Base-by-base conservation (phyloP, 2,113 vertebrate species). In the Pycnonotus jocosus region DNA sequence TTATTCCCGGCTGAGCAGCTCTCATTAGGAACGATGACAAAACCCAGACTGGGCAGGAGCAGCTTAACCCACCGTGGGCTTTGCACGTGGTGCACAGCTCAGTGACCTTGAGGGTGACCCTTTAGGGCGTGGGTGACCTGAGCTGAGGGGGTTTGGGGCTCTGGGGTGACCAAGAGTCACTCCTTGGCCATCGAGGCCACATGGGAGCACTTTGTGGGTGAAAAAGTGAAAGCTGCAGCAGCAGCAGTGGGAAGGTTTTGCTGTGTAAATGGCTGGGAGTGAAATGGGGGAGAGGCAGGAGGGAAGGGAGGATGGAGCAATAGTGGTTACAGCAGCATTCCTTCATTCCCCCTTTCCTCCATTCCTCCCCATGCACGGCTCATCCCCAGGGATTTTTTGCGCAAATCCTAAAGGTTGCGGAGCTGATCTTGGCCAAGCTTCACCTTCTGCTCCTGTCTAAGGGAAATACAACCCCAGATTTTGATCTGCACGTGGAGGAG, bases 101-200 rank as follows among this genome's bases (percentile, higher is more conserved):
- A 0, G 16, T 56, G 92, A 91, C 70, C 62, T 76, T 71, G 88
- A 21, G 50, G n/a, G 4, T 27, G 78, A 60, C 24, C 20, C 61
- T 30, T 35, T 21, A 21, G n/a, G 76, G 37, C 40, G 7, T 0
- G 1, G 7, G 15, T 57, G 80, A 21, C 62, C 80, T 22, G 30
- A 74, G 60, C 65, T 1, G 0, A n/a, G 33, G 51, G 53, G 35
- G 21, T 64, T 2, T 33, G 42, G 22, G 38, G 58, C 7, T 12
- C 24, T 7, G 20, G 20, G 2, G 8, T 53, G 61, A 21, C 24
- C 57, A 17, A 57, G 76, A 53, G 58, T 25, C 47, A 6, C 21
- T 42, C 0, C 0, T 16, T 85, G 81, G 48, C 53, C 57, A 9
- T 15, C 0, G 3, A 51, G 86, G 57, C 80, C 70, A 5, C 1